phyloP scores from a whole-genome alignment of 2,797 vertebrate genomes.

The Bradypodion ventrale region DNA sequence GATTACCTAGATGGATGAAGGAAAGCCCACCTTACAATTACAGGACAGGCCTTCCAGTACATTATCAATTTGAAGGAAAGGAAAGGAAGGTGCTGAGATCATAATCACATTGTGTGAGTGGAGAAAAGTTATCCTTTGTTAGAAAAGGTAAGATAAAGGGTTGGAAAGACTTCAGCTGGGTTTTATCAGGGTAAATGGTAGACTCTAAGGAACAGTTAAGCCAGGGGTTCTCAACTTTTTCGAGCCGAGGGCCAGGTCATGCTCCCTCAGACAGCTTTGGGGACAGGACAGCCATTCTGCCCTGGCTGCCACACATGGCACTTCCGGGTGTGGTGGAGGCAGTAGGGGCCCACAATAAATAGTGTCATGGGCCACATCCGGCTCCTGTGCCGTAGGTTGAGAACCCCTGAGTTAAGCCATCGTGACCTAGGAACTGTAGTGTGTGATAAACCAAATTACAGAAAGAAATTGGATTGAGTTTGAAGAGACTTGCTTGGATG shows the following conservation, averaged over 20 bases:
- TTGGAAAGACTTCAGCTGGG: background rate
- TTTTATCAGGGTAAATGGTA: background rate
- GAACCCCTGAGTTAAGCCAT: no score
- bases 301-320: no score
- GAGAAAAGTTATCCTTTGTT: background rate
- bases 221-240: no score
- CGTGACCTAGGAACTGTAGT: background rate
- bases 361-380: no score
- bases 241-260: no score
- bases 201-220: background rate
- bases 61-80: background rate
- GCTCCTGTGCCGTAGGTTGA: no score
- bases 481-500: background rate
- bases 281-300: no score
- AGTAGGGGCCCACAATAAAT: no score
- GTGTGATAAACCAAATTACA: background rate
- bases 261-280: no score
- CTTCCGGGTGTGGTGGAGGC: no score
- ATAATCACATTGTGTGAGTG: background rate
- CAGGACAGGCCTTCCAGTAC: no score
- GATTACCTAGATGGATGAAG: background rate
- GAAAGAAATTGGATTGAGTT: background rate
- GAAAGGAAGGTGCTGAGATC: background rate
- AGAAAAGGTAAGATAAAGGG: background rate
- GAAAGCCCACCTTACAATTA: no score